These are phyloP conservation scores for Lithophane leautieri DNA, from an alignment of 2,888 invertebrate genomes.

Conservation along the genomic window DNA sequence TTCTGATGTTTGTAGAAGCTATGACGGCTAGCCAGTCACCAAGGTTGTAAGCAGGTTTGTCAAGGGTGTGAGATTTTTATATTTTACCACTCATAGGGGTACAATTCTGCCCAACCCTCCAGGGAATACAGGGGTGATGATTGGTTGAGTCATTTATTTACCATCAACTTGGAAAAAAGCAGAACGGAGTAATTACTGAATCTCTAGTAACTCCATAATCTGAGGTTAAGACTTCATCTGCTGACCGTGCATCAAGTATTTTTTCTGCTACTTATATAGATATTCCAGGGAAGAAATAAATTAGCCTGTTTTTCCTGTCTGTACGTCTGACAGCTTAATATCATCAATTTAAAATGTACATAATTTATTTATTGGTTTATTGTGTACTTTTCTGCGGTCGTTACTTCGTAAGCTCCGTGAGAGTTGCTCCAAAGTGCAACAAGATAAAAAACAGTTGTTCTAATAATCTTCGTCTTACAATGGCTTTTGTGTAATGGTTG, in stretches of 20 bases:
- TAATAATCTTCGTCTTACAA: constrained; percentile 23
- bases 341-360: not conserved
- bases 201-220: no score
- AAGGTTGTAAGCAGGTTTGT: not conserved
- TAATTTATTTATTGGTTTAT: not conserved
- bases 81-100: not conserved
- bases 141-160: not conserved
- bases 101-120: no score
- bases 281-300: constrained; percentile 22
- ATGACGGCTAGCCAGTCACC: not conserved
- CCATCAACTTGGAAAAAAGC: not conserved
- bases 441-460: constrained; percentile 21
- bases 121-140: no score
- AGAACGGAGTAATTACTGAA: not conserved
- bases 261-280: constrained; percentile 16
- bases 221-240: not conserved
- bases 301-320: constrained; percentile 8
- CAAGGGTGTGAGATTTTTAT: not conserved
- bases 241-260: constrained; percentile 27
- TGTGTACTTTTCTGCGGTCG: constrained; percentile 6
- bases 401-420: constrained; percentile 6
- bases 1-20: not conserved
- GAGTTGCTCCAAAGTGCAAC: constrained; percentile 21
- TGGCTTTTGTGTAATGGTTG: not conserved
- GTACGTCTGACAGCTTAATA: not conserved